Percentiles rank a stretch among this genome's conserved stretches.
Conservation (phyloP, 2,797 vertebrate species). For the Sciaenops ocellatus region DNA sequence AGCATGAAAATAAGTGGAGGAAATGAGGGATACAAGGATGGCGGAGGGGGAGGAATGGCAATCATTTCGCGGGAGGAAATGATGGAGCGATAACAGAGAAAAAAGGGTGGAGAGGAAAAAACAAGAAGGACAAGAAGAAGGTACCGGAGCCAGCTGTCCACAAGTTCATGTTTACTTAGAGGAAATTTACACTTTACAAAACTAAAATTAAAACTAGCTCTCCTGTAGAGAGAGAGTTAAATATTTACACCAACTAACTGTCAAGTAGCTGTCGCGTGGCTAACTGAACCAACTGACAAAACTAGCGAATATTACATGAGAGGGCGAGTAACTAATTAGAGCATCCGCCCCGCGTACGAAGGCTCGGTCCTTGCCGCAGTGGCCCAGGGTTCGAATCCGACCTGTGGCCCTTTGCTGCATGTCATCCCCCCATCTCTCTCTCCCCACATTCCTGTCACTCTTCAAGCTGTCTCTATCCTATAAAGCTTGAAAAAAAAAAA, state of each 20-base stretch:
- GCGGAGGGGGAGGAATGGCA: slow-evolving; percentile 12
- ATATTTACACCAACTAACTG: not conserved
- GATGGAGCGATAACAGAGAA: slow-evolving; percentile 57
- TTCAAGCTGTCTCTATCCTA: too few relatives aligned
- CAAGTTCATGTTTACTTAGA: not conserved
- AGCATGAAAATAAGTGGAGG: slow-evolving; percentile 58
- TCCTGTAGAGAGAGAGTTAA: not conserved
- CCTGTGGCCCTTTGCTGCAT: too few relatives aligned
- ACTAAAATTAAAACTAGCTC: too few relatives aligned
- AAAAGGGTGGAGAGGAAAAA: slow-evolving; percentile 15
- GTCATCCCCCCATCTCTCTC: too few relatives aligned
- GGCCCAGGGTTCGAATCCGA: too few relatives aligned
- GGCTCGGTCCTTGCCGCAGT: too few relatives aligned
- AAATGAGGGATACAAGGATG: slow-evolving; percentile 61
- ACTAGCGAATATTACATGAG: too few relatives aligned
- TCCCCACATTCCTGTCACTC: too few relatives aligned
- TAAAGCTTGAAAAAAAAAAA: too few relatives aligned
- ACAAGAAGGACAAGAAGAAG: not conserved
- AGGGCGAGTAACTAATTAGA: too few relatives aligned
- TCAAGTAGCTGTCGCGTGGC: too few relatives aligned
- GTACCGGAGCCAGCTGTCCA: not conserved
- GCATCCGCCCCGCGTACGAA: too few relatives aligned
- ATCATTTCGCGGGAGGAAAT: slow-evolving; percentile 67
- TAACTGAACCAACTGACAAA: not conserved
- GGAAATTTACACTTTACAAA: not conserved